These are phyloP conservation scores for Neodiprion pinetum DNA, from an alignment of 1,140 invertebrate species.

Conservation along the genomic window DNA sequence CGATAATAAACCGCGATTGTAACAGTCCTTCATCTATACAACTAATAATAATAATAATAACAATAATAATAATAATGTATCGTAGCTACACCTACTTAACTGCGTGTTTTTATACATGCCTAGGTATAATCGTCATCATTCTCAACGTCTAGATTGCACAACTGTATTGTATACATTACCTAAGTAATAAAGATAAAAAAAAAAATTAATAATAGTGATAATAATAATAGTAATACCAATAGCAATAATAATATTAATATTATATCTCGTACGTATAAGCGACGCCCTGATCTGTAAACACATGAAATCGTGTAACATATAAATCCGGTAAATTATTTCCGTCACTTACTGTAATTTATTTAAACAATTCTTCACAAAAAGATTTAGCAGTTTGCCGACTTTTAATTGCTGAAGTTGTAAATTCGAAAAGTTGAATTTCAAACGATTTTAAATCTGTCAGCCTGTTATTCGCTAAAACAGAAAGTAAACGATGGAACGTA, in stretches of 20 bases:
- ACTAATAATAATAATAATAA: no score
- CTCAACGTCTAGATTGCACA: neutral
- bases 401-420: neutral
- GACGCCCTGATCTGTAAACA: neutral
- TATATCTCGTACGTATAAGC: neutral
- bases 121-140: neutral
- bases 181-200: no score
- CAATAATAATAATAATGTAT: no score
- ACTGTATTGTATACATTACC: neutral
- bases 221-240: neutral
- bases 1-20: conserved; percentile 8
- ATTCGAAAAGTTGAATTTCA: neutral
- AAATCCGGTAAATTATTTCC: neutral
- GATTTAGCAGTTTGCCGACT: no score
- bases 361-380: no score
- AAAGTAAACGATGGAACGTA: neutral
- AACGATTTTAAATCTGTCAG: neutral
- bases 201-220: neutral
- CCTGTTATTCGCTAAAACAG: neutral
- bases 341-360: neutral
- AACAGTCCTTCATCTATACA: conserved; percentile 20
- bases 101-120: conserved; percentile 18
- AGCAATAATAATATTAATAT: no score
- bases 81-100: conserved; percentile 33
- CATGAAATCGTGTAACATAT: neutral